These are phyloP conservation scores for Aptenodytes forsteri DNA, from an alignment of 2,113 vertebrate species.

Conservation along the genomic window DNA sequence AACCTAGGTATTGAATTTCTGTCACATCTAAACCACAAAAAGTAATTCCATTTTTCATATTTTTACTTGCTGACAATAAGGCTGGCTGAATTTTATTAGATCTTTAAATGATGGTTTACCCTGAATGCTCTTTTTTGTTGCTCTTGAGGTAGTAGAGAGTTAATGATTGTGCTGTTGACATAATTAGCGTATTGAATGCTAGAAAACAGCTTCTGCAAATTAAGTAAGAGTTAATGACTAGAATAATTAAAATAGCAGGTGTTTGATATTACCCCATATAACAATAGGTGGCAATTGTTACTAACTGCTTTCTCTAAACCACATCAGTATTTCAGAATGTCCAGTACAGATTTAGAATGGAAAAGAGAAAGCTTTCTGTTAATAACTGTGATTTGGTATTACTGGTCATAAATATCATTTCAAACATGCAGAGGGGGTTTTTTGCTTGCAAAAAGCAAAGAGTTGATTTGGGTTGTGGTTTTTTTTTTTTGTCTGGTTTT, in stretches of 20 bases:
- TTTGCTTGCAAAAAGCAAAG: not conserved
- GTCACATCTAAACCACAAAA: not conserved
- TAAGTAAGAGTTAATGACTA: not conserved
- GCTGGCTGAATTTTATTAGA: not conserved
- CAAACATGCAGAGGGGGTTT: not conserved
- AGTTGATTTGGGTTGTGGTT: not conserved
- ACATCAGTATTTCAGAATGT: not conserved
- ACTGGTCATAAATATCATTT: not conserved
- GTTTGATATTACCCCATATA: not conserved
- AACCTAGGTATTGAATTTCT: conserved; percentile 12
- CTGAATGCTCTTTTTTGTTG: not conserved
- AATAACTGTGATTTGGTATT: not conserved
- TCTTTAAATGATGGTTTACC: not conserved
- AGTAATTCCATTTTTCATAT: conserved; percentile 17
- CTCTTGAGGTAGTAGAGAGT: not conserved
- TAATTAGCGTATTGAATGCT: not conserved
- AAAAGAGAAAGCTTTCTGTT: not conserved
- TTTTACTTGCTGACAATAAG: not conserved
- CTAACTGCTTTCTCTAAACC: not conserved
- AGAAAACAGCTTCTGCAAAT: conserved; percentile 23
- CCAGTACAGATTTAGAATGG: not conserved
- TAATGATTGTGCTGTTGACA: not conserved
- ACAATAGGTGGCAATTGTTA: not conserved
- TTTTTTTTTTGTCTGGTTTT: not conserved
- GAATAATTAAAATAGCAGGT: conserved; percentile 23